phyloP scores from a whole-genome alignment of 2,113 vertebrate species.

The Daboia siamensis region DNA sequence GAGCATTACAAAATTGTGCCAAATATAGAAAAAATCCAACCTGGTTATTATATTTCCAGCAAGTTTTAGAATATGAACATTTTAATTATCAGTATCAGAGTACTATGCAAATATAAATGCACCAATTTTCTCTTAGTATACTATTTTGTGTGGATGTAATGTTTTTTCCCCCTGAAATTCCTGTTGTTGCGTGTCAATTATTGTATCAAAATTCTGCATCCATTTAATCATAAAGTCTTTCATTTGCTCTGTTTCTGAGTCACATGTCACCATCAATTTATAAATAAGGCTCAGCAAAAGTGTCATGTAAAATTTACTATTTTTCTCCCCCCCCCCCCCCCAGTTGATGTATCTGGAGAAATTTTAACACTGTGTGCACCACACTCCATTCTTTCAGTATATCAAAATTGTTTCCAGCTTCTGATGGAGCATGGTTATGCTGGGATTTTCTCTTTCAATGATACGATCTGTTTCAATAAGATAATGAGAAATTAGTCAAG shows the following conservation, averaged over 20 bases:
- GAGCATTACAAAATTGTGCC: not conserved
- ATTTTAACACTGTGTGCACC: not conserved
- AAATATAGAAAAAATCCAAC: not conserved
- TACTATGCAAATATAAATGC: not conserved
- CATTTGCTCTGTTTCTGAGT: not conserved
- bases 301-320: not conserved
- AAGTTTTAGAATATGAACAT: not conserved
- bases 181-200: not conserved
- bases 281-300: not conserved
- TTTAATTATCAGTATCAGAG: not conserved
- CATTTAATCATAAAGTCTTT: not conserved
- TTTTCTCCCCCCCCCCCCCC: not conserved
- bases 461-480: slow-evolving; percentile 47
- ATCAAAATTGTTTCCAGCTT: slow-evolving; percentile 50
- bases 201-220: not conserved
- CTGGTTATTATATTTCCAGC: not conserved
- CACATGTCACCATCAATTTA: not conserved
- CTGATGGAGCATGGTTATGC: slow-evolving; percentile 10
- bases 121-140: not conserved
- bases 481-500: slow-evolving; percentile 65
- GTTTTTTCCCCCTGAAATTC: not conserved
- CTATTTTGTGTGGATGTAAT: not conserved
- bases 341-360: slow-evolving; percentile 30
- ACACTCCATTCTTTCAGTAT: slow-evolving; percentile 42
- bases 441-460: slow-evolving; percentile 40